Evolutionary conservation across 2,113 vertebrate genomes (phyloP).

Genomic region (Ibidorhyncha struthersii): DNA sequence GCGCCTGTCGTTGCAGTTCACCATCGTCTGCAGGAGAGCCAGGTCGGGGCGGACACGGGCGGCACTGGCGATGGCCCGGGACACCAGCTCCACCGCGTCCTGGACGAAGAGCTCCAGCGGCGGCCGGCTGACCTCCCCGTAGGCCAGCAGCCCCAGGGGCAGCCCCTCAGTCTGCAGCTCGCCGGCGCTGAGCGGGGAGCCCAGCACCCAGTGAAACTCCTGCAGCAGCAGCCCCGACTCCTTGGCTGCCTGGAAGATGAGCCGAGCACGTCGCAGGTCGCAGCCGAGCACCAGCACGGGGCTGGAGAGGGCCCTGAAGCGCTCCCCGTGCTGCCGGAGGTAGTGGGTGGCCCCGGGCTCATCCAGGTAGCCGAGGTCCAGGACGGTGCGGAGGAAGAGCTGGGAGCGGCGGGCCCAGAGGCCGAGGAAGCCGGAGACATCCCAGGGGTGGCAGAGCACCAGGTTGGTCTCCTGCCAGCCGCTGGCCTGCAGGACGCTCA

Average conservation of each 20-base stretch:
- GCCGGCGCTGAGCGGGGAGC: constrained; percentile 81
- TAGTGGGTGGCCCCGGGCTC: constrained; percentile 54
- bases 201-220: constrained; percentile 89
- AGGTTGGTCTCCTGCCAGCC: constrained; percentile 81
- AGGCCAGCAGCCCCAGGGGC: constrained; percentile 87
- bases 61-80: constrained; percentile 74
- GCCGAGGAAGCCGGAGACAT: constrained; percentile 63
- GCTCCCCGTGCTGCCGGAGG: constrained; percentile 69
- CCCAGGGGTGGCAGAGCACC: constrained; percentile 83
- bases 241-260: constrained; percentile 76
- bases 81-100: constrained; percentile 83
- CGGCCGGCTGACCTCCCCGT: constrained; percentile 84
- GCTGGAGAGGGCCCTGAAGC: constrained; percentile 54
- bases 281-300: constrained; percentile 86
- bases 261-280: constrained; percentile 70
- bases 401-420: constrained; percentile 59
- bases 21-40: constrained; percentile 73
- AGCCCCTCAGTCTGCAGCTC: constrained; percentile 85
- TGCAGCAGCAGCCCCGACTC: constrained; percentile 72
- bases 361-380: constrained; percentile 79
- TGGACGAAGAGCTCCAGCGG: constrained; percentile 85
- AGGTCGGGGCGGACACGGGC: constrained; percentile 73
- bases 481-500: constrained; percentile 74
- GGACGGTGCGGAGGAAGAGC: constrained; percentile 71
- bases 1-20: constrained; percentile 78